phyloP scores from a whole-genome alignment of 1,140 invertebrate species.

The Sitodiplosis mosellana region DNA sequence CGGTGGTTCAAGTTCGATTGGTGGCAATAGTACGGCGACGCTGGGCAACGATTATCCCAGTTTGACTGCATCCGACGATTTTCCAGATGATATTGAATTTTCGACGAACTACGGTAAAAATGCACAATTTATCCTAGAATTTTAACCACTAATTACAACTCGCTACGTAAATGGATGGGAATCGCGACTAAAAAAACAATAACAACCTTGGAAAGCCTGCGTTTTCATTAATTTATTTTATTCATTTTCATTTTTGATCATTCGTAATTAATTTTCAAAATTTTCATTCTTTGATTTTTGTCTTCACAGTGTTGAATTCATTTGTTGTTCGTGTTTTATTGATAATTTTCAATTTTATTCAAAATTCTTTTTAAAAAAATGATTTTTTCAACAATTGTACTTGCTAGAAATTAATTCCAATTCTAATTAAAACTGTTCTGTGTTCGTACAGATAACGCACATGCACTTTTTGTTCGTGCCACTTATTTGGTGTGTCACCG shows the following conservation, averaged over 20 bases:
- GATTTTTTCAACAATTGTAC: background rate
- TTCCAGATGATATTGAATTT: slow-evolving; percentile 21
- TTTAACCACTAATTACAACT: too few species aligned
- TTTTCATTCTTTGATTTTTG: background rate
- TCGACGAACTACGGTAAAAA: slow-evolving; percentile 20
- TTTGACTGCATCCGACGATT: slow-evolving; percentile 22
- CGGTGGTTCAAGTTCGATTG: slow-evolving; percentile 18
- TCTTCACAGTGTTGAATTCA: background rate
- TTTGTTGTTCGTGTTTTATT: background rate
- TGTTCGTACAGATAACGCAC: slow-evolving; percentile 18
- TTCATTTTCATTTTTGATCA: background rate
- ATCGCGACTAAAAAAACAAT: background rate
- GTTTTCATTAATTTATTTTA: background rate
- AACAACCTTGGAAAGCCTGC: background rate
- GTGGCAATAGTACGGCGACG: slow-evolving; percentile 15
- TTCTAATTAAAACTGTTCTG: background rate
- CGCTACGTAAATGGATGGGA: background rate
- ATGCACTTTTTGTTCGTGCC: slow-evolving; percentile 69
- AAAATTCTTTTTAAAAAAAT: background rate
- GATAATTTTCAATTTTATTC: background rate
- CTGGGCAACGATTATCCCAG: slow-evolving; percentile 17
- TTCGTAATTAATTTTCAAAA: background rate
- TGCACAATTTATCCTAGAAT: too few species aligned
- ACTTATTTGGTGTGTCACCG: slow-evolving; percentile 87
- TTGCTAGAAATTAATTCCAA: background rate